These are phyloP conservation scores for Tribolium madens DNA, from an alignment of 1,140 invertebrate species.

Conservation along the genomic window DNA sequence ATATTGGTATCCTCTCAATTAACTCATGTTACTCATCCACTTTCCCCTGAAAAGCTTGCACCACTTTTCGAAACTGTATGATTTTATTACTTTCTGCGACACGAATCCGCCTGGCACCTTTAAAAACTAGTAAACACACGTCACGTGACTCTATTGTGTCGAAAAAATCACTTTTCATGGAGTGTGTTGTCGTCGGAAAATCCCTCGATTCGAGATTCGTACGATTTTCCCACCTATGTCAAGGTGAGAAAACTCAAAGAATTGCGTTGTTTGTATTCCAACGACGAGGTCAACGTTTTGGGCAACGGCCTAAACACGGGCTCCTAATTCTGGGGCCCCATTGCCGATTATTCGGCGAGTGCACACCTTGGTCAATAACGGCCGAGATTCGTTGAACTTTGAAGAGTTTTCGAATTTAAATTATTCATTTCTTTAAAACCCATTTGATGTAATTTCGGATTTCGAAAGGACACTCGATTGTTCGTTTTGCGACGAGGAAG, in stretches of 20 bases:
- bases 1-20: not conserved
- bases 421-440: constrained; percentile 14
- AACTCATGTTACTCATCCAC: not conserved
- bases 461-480: not conserved
- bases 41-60: not conserved
- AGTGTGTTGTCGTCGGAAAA: not conserved
- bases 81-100: not conserved
- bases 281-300: constrained; percentile 24
- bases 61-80: not conserved
- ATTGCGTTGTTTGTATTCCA: constrained; percentile 16
- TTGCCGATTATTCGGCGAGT: constrained; percentile 23
- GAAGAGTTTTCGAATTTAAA: not conserved
- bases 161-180: not conserved
- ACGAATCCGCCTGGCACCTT: not conserved
- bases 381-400: constrained; percentile 14
- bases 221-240: not conserved
- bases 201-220: not conserved
- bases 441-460: constrained; percentile 6
- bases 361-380: constrained; percentile 29
- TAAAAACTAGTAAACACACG: not conserved
- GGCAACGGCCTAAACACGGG: constrained; percentile 21
- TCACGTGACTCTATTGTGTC: not conserved
- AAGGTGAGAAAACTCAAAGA: not conserved
- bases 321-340: constrained; percentile 20
- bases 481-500: constrained; percentile 4